Conservation (phyloP, 2,113 vertebrate species). For the Sterrhoptilus dennistouni region DNA sequence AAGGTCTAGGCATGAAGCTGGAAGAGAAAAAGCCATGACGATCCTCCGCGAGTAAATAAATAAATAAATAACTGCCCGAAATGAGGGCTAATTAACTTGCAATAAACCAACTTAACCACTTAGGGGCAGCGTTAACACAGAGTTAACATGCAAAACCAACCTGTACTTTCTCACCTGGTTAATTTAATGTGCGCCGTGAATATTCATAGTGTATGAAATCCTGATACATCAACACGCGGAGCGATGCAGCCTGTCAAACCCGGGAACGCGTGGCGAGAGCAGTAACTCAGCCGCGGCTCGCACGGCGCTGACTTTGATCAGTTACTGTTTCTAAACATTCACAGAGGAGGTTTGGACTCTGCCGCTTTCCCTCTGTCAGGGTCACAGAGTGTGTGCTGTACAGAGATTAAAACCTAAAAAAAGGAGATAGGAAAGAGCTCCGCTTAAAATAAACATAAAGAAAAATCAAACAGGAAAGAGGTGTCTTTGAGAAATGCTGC, state of each 20-base stretch:
- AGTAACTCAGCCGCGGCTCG: neutral
- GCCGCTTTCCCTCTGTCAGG: constrained; percentile 74
- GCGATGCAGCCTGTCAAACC: constrained; percentile 18
- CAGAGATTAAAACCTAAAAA: constrained; percentile 76
- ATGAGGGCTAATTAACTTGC: constrained; percentile 69
- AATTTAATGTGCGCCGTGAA: constrained; percentile 30
- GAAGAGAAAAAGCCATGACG: neutral
- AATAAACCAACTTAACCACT: constrained; percentile 73
- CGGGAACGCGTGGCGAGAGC: neutral
- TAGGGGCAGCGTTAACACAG: constrained; percentile 72
- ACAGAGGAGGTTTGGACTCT: constrained; percentile 57
- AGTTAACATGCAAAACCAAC: constrained; percentile 63
- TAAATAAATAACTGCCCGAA: constrained; percentile 40
- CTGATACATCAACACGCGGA: neutral
- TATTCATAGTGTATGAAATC: constrained; percentile 52
- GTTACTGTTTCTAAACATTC: neutral
- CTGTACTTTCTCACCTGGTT: constrained; percentile 58
- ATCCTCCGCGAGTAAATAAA: constrained; percentile 4
- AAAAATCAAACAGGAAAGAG: constrained; percentile 1
- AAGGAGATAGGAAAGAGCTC: constrained; percentile 20
- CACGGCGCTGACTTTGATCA: neutral
- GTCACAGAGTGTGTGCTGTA: constrained; percentile 73
- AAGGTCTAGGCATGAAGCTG: neutral
- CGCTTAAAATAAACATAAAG: constrained; percentile 28
- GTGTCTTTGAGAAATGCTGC: neutral